Evolutionary conservation across 2,113 vertebrate genomes (phyloP), one percentile per base, ranked within the genome.

Genomic region (Pelecanoides urinatrix): DNA sequence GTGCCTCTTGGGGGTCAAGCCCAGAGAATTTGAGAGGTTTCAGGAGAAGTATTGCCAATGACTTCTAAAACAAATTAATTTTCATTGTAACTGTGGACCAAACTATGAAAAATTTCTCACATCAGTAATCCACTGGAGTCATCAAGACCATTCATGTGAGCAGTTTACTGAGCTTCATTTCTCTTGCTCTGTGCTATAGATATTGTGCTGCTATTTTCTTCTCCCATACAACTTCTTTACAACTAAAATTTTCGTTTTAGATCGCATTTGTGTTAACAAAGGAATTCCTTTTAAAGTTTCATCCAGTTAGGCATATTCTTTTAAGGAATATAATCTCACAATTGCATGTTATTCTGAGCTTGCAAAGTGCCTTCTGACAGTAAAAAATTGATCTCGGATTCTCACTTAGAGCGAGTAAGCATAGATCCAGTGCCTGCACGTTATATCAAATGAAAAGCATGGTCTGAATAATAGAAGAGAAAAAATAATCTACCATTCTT

Each of bases 401-500:
- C 59, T 83, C n/a, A 40, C 10, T 61, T 47, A 72, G 65, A 70
- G 56, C 11, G 55, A 59, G 72, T 30, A 14, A 75, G 49, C 42
- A 22, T 4, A 73, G 71, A 73, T 36, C 20, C 26, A n/a, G n/a
- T 47, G 59, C 66, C 52, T 95, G 58, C 38, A 63, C 22, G 52
- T 78, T 86, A 49, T 16, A 65, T 32, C 38, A 74, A 56, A 42
- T 36, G 70, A 71, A 74, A 79, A 86, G n/a, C 61, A 4, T 53
- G 52, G 13, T 65, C 53, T 90, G 80, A 89, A 70, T 68, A 63
- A 49, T 10, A 79, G 36, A 81, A 67, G 40, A 55, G 32, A 45
- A 74, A 85, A 86, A 67, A 81, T 78, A 68, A 81, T 80, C 73
- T 94, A 32, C 44, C 40, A 42, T 86, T 93, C 81, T 94, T 94